Evolutionary conservation across 1,140 invertebrate species (phyloP), one percentile per base, ranked within the genome.

Genomic region (Drosophila auraria): DNA sequence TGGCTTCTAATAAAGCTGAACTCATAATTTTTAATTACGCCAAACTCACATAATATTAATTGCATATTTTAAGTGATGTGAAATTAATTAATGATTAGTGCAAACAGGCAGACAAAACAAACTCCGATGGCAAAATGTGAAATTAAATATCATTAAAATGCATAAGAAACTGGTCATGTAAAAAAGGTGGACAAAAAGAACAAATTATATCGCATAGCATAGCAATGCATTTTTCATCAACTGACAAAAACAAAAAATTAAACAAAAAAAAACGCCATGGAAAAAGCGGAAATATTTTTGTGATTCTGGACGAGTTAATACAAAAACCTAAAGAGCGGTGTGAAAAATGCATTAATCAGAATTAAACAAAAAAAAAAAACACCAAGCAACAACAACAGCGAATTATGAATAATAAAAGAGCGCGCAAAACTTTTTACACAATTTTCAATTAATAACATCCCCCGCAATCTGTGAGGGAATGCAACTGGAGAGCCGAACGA

Each of bases 1-100:
- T 56, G 15, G 59, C 57, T 73, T 45, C 72, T 78, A 78, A 80
- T 54, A 74, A 74, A 66, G 53, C 51, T 53, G 45, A 73, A 79
- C 57, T 61, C 66, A 76, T 84, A 69, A 81, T 78, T 83, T 83
- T 84, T 89, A 84, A 87, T 84, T 79, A 84, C 72, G 61, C 20
- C 42, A 60, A 63, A 58, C 78, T 63, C 56, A 50, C 66, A 79
- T 72, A 72, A 73, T 63, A 87, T 87, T 83, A 91, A 91, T 91
- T 87, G 83, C 78, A 87, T 87, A 78, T 81, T 87, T 83, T 56
- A 77, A 82, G 71, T 82, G 74, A 73, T 83, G 78, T 82, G 80
- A 87, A 87, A 91, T 87, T 87, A 90, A 90, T 86, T 90, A 90
- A 90, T 90, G 86, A 90, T 90, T 90, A 90, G 82, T 82, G 80